Evolutionary conservation across 2,888 invertebrate genomes (phyloP), one percentile per base, ranked within the genome.

Genomic region (Eupeodes latifasciatus): DNA sequence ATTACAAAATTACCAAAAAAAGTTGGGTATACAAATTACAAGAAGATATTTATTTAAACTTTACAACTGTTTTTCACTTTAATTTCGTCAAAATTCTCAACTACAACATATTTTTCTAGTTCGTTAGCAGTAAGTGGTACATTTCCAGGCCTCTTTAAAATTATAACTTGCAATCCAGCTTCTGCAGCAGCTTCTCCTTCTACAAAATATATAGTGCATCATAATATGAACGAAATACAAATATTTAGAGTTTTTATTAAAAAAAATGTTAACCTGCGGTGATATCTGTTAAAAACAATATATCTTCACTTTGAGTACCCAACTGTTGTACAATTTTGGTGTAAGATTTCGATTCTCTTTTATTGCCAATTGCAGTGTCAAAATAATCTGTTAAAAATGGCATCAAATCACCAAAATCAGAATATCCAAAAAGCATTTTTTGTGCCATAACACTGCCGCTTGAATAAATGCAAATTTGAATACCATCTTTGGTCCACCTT

Each of bases 381-480:
- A 98, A 99, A 93, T 97, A 96, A 0, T 96, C 97, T 67, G 95
- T 95, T 81, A 99, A 95, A 78, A 94, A 93, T 61, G 96, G 95
- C 90, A 96, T 94, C 89, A 99, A 92, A 93, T 99, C 96, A 0
- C 99, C 99, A 62, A 95, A 95, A 19, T 94, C 94, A 4, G 98
- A 96, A 93, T 97, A 94, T 0, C 95, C 95, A 93, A 99, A 98
- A 5, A 99, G 94, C 11, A 98, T 94, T 92, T 98, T 97, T 93
- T 99, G 99, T 14, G 98, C 97, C 91, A 97, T 96, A 0, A 98
- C 96, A 78, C 98, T 98, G 66, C 98, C 99, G 40, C 98, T 98
- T 0, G 99, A 99, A 93, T 97, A 99, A 86, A 98, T 96, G 92
- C 96, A 98, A 69, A 99, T 94, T 89, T 95, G 95, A 51, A 95